Evolutionary conservation across 2,888 invertebrate species (phyloP), one percentile per base, ranked within the genome.

Genomic region (Zaprionus obscuricornis): DNA sequence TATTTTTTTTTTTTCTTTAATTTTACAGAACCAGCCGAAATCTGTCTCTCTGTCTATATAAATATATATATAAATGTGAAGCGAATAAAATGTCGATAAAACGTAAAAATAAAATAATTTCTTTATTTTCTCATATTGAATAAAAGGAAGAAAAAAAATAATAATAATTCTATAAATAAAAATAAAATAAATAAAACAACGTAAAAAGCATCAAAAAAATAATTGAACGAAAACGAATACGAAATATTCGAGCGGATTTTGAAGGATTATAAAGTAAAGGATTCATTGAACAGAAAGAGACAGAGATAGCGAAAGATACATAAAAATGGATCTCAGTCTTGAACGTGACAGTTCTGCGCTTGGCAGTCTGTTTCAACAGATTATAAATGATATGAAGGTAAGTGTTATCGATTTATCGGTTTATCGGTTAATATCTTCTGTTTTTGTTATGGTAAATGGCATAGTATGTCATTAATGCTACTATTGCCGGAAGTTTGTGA

Each of bases 311-410:
- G 17, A 8, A n/a, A 46, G 33, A 40, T 24, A 58, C 3, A 26
- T 16, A 37, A 78, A 74, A 68, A 90, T 90, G 90, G 90, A 90
- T 88, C 87, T 90, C 65, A 90, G 88, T 69, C 85, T 90, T 59
- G 90, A 90, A 87, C 89, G 95, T 91, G 97, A 97, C 92, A 95
- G 95, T 90, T 95, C 96, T 90, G 96, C 96, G 78, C 92, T 98
- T 88, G 98, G 98, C 91, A 96, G 96, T 89, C 93, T 98, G 81
- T 98, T 98, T 90, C 97, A 98, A 91, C 96, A 97, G 91, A 97
- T 98, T 85, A 95, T 98, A 86, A 95, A 95, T 88, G 98, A 98
- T 90, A 96, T 98, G 96, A 98, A 98, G 96, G 98, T 98, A 93
- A 92, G 93, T n/a, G n/a, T 91, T 36, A 40, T 45, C 20, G 31